Evolutionary conservation across 2,888 invertebrate genomes (phyloP), one percentile per base, ranked within the genome.

Genomic region (Acronicta aceris): DNA sequence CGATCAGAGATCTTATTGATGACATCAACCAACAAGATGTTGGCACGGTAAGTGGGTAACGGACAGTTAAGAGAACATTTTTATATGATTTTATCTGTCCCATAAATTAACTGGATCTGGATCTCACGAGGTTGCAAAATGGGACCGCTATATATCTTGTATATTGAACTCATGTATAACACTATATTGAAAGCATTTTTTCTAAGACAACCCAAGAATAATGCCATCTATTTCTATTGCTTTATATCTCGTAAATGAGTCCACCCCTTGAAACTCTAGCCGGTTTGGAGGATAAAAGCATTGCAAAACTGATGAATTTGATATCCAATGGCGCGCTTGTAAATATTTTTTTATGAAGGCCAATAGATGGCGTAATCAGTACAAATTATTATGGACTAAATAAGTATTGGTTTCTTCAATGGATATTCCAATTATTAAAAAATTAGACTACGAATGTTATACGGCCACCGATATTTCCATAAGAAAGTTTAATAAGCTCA

Each of bases 1-100:
- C 94, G 33, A 96, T 96, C 82, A 83, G 86, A 0, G 86, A 90
- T 1, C 81, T 96, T 25, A 70, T 95, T 16, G 74, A 72, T 13
- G 82, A 88, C 12, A 89, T 95, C 45, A 84, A 89, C 40, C 81
- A 85, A 1, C 88, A 91, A 59, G 89, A 90, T 36, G 76, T 91
- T n/a, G 84, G 82, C 45, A 82, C 84, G 79, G 93, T 93, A 78
- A 0, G 65, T n/a, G n/a, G n/a, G n/a, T n/a, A n/a, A n/a, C n/a
- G n/a, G n/a, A n/a, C n/a, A n/a, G n/a, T n/a, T n/a, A n/a, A n/a
- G n/a, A n/a, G n/a, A n/a, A n/a, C n/a, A n/a, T n/a, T n/a, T n/a
- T n/a, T n/a, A n/a, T n/a, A n/a, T n/a, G n/a, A n/a, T n/a, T n/a
- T n/a, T n/a, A n/a, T n/a, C n/a, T n/a, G n/a, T n/a, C n/a, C n/a